These are phyloP conservation scores for Heliocidaris tuberculata DNA, from an alignment of 35 echinoderm and acorn worm species.

Conservation along the genomic window DNA sequence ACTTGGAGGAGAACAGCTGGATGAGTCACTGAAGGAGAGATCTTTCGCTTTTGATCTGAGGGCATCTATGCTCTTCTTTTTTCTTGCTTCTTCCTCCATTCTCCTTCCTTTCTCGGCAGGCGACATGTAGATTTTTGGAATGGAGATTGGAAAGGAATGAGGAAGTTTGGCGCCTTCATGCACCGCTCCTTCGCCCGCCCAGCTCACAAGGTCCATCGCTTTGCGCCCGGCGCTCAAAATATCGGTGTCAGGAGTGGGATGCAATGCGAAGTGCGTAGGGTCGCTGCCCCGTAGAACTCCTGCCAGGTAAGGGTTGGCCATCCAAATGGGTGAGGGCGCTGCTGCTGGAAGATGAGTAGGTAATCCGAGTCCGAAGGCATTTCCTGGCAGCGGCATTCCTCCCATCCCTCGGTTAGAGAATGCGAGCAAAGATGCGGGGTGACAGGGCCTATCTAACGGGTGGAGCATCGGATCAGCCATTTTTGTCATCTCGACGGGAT, in stretches of 20 bases:
- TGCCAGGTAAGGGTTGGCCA: not conserved
- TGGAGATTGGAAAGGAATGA: not conserved
- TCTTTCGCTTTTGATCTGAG: conserved; percentile 22
- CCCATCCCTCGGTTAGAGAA: not conserved
- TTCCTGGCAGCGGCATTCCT: not conserved
- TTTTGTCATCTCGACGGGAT: not conserved
- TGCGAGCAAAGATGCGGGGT: not conserved
- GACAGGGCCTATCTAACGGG: not conserved
- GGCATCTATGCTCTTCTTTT: not conserved
- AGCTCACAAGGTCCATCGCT: not conserved
- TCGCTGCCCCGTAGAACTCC: not conserved
- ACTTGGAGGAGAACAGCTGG: not conserved
- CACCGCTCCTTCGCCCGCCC: too few relatives aligned
- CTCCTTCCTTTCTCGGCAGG: conserved; percentile 7
- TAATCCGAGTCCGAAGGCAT: not conserved
- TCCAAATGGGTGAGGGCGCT: not conserved
- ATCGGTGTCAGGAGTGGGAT: not conserved
- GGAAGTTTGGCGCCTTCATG: not conserved
- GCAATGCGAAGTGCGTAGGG: not conserved
- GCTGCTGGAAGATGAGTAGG: not conserved
- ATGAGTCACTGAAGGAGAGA: not conserved
- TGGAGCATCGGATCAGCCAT: not conserved
- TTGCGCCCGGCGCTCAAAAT: too few relatives aligned
- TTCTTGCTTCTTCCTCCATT: conserved; percentile 21
- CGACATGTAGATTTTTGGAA: conserved; percentile 29